Base-by-base conservation (phyloP, 2,113 vertebrate genomes). In the Plectropomus leopardus region DNA sequence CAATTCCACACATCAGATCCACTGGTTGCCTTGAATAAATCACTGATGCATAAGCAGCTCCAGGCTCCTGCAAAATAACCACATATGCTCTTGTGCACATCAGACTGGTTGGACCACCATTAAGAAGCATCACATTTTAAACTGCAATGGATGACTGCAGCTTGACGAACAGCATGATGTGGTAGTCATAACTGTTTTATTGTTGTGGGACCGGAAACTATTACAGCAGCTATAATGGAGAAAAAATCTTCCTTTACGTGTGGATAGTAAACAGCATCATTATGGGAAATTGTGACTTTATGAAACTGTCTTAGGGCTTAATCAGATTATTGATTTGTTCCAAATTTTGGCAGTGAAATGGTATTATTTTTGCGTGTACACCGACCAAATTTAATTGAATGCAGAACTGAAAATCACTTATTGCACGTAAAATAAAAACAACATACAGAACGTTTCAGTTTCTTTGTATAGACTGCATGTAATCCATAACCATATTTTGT, bases 261-360 rank as follows among this genome's bases (percentile, higher is more conserved):
- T 59, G 61, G 42, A 69, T 72, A 65, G 74, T 70, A 74, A 84
- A 79, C 28, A 53, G 40, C 58, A 36, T 65, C 36, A 65, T 84
- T 76, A 69, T 68, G 26, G 59, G 30, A 60, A 72, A 81, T 21
- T 67, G 67, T 68, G 40, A 32, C 60, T 75, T 82, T 64, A 68
- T 32, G 50, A 32, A 75, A 34, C 59, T 0, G 2, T 66, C 73
- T 65, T 67, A 78, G 66, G 10, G 24, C 36, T 60, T 63, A 69
- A 78, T 32, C 30, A 59, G 28, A 67, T 80, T 60, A 78, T 73
- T 82, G 60, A 68, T 59, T 88, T 85, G 13, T 73, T 78, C 42
- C 40, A 26, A 24, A 28, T 54, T 58, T 82, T 76, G 54, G 78
- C 71, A 61, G 75, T 2, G 0, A 60, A 65, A 26, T 0, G 16